Evolutionary conservation across 2,888 invertebrate species (phyloP).

Genomic region (Epicampocera succincta): DNA sequence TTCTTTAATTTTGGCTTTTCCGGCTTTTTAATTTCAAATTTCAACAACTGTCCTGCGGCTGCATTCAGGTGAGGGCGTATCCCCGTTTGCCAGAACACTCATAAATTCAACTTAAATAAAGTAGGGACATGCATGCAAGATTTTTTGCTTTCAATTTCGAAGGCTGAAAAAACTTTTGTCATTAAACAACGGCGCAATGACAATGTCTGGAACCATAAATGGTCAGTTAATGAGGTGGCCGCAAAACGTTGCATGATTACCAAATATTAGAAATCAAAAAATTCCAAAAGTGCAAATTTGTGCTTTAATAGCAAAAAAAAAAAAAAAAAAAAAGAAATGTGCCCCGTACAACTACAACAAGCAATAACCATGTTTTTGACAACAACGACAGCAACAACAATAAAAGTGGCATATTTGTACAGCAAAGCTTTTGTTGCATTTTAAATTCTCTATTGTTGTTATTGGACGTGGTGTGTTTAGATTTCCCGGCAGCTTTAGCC

Average conservation of each 20-base stretch:
- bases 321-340: too few species aligned
- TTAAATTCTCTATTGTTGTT: background rate
- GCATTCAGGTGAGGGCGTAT: background rate
- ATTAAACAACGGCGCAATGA: slow-evolving; percentile 36
- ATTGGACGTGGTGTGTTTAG: slow-evolving; percentile 9
- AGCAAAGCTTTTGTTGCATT: background rate
- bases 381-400: slow-evolving; percentile 54
- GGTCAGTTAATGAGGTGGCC: slow-evolving; percentile 44
- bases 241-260: slow-evolving; percentile 61
- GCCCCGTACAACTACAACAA: slow-evolving; percentile 27
- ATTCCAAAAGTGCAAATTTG: slow-evolving; percentile 68
- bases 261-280: slow-evolving; percentile 66
- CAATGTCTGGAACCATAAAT: slow-evolving; percentile 39
- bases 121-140: background rate
- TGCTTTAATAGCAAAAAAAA: slow-evolving; percentile 56
- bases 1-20: too few species aligned
- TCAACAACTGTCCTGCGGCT: background rate
- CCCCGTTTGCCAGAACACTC: too few species aligned
- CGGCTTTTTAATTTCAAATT: background rate
- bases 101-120: too few species aligned
- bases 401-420: slow-evolving; percentile 7
- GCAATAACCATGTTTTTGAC: slow-evolving; percentile 61
- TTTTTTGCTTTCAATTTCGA: slow-evolving; percentile 19
- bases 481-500: slow-evolving; percentile 52
- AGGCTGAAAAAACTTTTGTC: slow-evolving; percentile 52